phyloP scores from a whole-genome alignment of 2,113 vertebrate species.

The Crotalus viridis region DNA sequence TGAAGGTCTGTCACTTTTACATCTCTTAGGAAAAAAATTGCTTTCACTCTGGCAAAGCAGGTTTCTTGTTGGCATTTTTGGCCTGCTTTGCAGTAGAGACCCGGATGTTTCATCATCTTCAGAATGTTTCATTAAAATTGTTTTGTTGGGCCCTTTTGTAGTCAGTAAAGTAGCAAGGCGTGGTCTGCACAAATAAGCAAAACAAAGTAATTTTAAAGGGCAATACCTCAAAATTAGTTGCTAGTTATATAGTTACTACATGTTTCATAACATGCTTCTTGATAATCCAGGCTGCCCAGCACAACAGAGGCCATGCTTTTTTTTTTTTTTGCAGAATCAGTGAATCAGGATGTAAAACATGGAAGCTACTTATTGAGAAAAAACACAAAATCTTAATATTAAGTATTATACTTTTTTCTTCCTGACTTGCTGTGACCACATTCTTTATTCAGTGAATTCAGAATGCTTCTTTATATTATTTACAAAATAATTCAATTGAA shows the following conservation, averaged over 20 bases:
- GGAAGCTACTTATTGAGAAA: background rate
- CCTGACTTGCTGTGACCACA: background rate
- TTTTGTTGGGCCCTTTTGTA: constrained; percentile 28
- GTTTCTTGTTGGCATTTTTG: constrained; percentile 7
- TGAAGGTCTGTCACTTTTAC: constrained; percentile 15
- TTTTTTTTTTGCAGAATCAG: background rate
- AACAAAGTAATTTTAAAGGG: constrained; percentile 9
- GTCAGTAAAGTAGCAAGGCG: constrained; percentile 19
- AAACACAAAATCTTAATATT: background rate
- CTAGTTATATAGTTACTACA: background rate
- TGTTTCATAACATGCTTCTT: background rate
- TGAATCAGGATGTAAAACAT: background rate
- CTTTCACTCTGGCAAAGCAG: constrained; percentile 2
- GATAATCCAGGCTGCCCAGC: background rate
- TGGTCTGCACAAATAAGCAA: constrained; percentile 52
- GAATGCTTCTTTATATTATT: background rate
- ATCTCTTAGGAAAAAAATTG: constrained; percentile 40
- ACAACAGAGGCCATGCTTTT: background rate
- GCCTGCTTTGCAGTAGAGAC: background rate
- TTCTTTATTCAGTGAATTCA: background rate
- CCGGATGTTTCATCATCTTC: constrained; percentile 16
- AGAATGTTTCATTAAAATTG: background rate
- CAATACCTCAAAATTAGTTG: background rate
- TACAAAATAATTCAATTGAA: background rate
- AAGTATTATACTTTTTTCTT: background rate